These are phyloP conservation scores for Drosophila birchii DNA, from an alignment of 2,888 invertebrate species.

Conservation along the genomic window DNA sequence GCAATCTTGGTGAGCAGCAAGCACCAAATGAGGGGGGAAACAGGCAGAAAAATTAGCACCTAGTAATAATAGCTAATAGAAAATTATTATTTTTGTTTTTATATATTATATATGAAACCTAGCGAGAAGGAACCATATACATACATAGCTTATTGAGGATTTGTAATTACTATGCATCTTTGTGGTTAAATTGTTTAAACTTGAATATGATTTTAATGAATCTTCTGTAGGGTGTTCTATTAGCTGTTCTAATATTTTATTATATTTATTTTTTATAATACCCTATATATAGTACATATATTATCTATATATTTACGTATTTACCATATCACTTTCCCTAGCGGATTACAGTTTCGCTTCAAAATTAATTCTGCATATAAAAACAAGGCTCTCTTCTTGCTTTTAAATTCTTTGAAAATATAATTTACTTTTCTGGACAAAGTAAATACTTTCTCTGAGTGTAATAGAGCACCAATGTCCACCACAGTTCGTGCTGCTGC, in stretches of 20 bases:
- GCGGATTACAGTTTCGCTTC: neutral
- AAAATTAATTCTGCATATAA: neutral
- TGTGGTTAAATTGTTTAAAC: neutral
- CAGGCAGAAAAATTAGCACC: neutral
- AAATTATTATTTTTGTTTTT: too few species aligned
- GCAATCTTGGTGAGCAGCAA: conserved; percentile 19
- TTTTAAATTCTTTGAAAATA: rapidly evolving
- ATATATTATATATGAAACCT: neutral
- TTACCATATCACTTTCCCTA: neutral
- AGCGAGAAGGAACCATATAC: neutral
- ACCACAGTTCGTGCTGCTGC: conserved; percentile 19
- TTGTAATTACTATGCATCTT: neutral
- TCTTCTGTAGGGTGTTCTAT: neutral
- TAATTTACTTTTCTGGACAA: neutral
- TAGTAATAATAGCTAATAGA: neutral
- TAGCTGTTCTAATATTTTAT: neutral
- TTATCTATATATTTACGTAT: neutral
- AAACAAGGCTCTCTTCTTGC: neutral
- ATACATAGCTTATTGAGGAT: neutral
- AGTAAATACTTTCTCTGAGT: neutral
- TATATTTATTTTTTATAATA: too few species aligned
- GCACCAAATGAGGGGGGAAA: conserved; percentile 4
- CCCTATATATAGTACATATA: neutral
- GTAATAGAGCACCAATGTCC: conserved; percentile 21
- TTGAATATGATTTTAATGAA: neutral